Base-by-base conservation (phyloP, 2,888 invertebrate genomes). In the Anthrax anthrax region DNA sequence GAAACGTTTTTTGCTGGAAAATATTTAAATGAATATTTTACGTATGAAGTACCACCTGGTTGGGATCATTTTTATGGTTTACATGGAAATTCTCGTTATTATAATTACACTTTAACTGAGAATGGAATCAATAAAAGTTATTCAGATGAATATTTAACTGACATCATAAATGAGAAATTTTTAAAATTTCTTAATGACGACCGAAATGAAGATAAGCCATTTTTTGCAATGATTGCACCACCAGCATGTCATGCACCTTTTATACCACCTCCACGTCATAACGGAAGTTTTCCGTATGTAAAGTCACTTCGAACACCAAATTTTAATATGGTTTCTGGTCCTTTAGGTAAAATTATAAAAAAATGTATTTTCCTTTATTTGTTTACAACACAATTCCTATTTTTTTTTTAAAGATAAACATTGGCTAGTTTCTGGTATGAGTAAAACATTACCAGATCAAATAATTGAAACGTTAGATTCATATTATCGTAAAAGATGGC, bases 1-100 rank as follows among this genome's bases (percentile, higher is more conserved):
- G 74, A 69, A 6, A 94, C 90, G 0, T 91, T 92, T 62, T 95
- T 88, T 63, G 90, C 87, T 54, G 94, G 95, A 42, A 95, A 95
- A 72, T 95, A 95, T 70, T 71, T 95, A 52, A 95, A 95, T 69
- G 75, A 84, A 74, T 91, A 86, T 59, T 44, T 14, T 38, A 41
- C 32, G 23, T 60, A 68, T 13, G 72, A 77, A 51, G 72, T 90
- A 2, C 95, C 95, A 0, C 72, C 73, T 0, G 94, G 95, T 1
- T 95, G 92, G 85, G 75, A 81, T 49, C 77, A 81, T 60, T 95
- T 94, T 85, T 74, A 81, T 58, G 94, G 87, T 0, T 71, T 95
- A 37, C 78, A 88, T 51, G 92, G 92, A 29, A 95, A 95, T 67
- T 92, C 92, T 0, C 78, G 75, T n/a, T 95, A 94, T 67, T 95